These are phyloP conservation scores for Verasper variegatus DNA, from an alignment of 2,113 vertebrate species.

Conservation along the genomic window DNA sequence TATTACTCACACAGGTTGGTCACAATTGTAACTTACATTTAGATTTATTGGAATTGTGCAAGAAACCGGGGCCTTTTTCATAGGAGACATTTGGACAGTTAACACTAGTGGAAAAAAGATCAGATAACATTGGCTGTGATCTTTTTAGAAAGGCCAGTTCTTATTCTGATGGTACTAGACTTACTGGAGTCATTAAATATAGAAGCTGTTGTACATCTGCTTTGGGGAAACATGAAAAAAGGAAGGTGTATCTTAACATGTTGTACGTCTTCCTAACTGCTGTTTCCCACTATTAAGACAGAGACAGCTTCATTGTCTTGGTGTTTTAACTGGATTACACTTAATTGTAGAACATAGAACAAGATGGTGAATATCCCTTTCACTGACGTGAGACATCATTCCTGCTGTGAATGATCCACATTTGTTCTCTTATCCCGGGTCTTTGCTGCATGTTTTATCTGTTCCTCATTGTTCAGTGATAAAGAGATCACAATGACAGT, in stretches of 20 bases:
- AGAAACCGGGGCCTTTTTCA: background rate
- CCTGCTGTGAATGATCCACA: conserved; percentile 13
- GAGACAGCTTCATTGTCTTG: background rate
- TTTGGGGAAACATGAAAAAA: background rate
- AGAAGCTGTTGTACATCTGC: background rate
- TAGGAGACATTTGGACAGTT: conserved; percentile 8
- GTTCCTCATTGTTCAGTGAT: conserved; percentile 20
- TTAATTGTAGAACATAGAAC: background rate
- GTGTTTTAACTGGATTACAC: conserved; percentile 10
- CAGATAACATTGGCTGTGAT: background rate
- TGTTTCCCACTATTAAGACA: conserved; percentile 4
- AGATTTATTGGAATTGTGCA: background rate
- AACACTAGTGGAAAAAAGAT: background rate
- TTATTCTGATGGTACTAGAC: background rate
- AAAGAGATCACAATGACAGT: conserved; percentile 6
- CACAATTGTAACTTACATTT: background rate
- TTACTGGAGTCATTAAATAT: background rate
- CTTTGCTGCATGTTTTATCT: conserved; percentile 8
- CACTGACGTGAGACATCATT: conserved; percentile 13
- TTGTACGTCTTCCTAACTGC: background rate
- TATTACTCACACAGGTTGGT: conserved; percentile 48
- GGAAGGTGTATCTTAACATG: background rate
- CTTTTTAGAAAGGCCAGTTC: background rate
- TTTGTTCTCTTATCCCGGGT: background rate
- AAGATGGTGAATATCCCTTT: background rate